Evolutionary conservation across 2,888 invertebrate species (phyloP).

Genomic region (Agriotes lineatus): DNA sequence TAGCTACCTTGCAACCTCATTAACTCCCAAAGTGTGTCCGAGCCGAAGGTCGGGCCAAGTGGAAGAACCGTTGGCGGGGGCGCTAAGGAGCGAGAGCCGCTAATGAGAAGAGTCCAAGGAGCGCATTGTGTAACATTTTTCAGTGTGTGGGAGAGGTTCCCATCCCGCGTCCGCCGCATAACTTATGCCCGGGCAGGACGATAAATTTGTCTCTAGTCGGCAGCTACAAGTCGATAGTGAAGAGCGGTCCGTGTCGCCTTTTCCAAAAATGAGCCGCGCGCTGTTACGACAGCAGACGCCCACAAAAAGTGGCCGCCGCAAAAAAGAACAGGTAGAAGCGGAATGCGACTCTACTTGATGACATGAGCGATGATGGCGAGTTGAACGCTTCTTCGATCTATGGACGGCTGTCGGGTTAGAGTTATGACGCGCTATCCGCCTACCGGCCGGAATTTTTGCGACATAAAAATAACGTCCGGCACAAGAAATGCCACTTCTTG

Average conservation of each 20-base stretch:
- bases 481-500: constrained; percentile 60
- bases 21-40: no score
- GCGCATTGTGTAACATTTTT: constrained; percentile 47
- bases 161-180: constrained; percentile 57
- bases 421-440: constrained; percentile 58
- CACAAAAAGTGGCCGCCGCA: constrained; percentile 48
- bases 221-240: constrained; percentile 56
- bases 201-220: constrained; percentile 62
- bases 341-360: constrained; percentile 47
- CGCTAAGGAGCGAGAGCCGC: constrained; percentile 19
- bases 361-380: constrained; percentile 47
- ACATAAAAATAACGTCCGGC: constrained; percentile 56
- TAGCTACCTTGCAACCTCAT: no score
- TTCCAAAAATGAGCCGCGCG: constrained; percentile 55
- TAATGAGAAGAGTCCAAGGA: constrained; percentile 44
- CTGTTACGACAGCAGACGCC: constrained; percentile 51
- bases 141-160: constrained; percentile 56
- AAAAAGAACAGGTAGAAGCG: constrained; percentile 45
- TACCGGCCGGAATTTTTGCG: constrained; percentile 58
- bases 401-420: constrained; percentile 47
- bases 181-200: constrained; percentile 59
- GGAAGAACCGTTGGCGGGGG: constrained; percentile 5
- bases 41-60: no score
- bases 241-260: constrained; percentile 54
- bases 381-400: constrained; percentile 39